Base-by-base conservation (phyloP, 2,888 invertebrate genomes). In the Diarsia dahlii region DNA sequence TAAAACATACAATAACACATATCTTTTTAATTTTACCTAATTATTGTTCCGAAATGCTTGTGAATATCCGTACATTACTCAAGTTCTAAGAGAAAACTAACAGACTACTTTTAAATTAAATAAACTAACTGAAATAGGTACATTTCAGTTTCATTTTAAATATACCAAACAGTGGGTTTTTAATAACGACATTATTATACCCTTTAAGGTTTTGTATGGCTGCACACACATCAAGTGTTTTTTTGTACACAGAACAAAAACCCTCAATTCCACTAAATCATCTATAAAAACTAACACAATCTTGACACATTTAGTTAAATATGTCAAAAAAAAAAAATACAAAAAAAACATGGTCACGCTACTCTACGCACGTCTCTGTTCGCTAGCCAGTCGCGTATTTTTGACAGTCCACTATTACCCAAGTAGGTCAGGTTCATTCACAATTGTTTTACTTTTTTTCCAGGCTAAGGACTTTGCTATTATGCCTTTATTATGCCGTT, bases 381-480 rank as follows among this genome's bases (percentile, higher is more conserved):
- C 76, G 58, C 71, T 39, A 28, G 15, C 60, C 50, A 80, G 50
- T 73, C 62, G 64, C 48, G 56, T 71, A 70, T 78, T 80, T 80
- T 84, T 74, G 81, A 71, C 70, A 77, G 65, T 60, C 50, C 45
- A 60, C 56, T 77, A 71, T 88, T 88, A 46, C 82, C 9, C 74
- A 90, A 88, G 71, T 82, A 46, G 87, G 89, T 88, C 89, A 88
- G 87, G 88, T 90, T 88, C 88, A 81, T 50, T 65, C 63, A 65
- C 54, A 58, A 64, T 68, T 75, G 64, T 80, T 75, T 76, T 56
- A 70, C 81, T 80, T 74, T 56, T 77, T 79, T 82, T 83, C 82
- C 71, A 78, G 82, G 80, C 82, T 84, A 85, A 89, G 88, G 84
- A 74, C 82, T 82, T 78, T 15, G 62, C 52, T 67, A 84, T 72